These are phyloP conservation scores for Macquaria ambigua DNA, from an alignment of 2,113 vertebrate genomes.

Conservation along the genomic window DNA sequence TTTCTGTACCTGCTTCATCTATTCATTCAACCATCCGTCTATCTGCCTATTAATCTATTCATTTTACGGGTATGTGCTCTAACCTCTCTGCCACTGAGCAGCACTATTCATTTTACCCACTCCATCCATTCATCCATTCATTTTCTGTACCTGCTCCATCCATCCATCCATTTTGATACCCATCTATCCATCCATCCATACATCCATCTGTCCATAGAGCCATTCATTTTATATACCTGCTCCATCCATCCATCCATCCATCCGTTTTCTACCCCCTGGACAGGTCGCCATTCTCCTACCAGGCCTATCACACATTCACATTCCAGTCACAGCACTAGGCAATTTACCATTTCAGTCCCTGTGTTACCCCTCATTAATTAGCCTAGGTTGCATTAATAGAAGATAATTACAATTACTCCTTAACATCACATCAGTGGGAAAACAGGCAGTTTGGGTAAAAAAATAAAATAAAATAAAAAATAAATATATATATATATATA, in stretches of 20 bases:
- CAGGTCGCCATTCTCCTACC: neutral
- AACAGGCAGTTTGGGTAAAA: too few relatives aligned
- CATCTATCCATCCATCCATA: too few relatives aligned
- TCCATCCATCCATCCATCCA: neutral
- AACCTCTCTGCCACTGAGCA: too few relatives aligned
- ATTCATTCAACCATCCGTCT: neutral
- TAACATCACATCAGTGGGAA: slow-evolving; percentile 17
- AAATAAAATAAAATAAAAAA: too few relatives aligned
- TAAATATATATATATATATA: too few relatives aligned
- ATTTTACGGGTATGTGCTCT: too few relatives aligned
- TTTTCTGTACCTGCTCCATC: neutral
- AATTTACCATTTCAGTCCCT: slow-evolving; percentile 13
- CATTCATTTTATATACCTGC: neutral
- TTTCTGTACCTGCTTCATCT: neutral
- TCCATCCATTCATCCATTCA: neutral
- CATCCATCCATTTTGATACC: neutral
- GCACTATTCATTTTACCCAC: too few relatives aligned
- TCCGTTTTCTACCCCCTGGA: neutral
- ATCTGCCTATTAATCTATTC: too few relatives aligned
- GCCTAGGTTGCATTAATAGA: neutral
- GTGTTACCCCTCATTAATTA: slow-evolving; percentile 5
- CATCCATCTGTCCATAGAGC: neutral
- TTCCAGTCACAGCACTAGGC: neutral
- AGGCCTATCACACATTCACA: neutral
- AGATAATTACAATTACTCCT: slow-evolving; percentile 35